Evolutionary conservation across 2,113 vertebrate genomes (phyloP).

Genomic region (Heteronetta atricapilla): DNA sequence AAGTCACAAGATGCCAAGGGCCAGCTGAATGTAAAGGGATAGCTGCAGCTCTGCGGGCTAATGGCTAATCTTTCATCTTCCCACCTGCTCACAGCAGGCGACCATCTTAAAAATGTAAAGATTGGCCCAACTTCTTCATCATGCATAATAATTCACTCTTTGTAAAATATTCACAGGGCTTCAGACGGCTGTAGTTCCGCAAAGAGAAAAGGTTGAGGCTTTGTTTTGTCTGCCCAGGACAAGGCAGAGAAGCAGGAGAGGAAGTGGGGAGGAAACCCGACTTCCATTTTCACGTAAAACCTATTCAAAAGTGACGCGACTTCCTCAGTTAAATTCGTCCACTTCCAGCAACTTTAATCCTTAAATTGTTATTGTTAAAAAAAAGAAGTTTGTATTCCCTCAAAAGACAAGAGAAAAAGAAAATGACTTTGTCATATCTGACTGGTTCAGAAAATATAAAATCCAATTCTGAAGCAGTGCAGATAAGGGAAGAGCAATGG

Average conservation of each 20-base stretch:
- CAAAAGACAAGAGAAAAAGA: conserved; percentile 84
- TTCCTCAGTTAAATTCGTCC: conserved; percentile 51
- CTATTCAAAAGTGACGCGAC: background rate
- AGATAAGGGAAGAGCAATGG: conserved; percentile 88
- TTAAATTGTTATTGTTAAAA: conserved; percentile 65
- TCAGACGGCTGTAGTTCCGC: background rate
- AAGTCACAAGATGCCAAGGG: background rate
- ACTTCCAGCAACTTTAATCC: conserved; percentile 73
- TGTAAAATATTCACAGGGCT: background rate
- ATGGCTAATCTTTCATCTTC: conserved; percentile 46
- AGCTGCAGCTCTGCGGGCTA: background rate
- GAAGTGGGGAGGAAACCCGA: background rate
- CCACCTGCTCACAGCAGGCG: background rate
- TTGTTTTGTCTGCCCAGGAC: background rate
- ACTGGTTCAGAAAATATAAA: conserved; percentile 91
- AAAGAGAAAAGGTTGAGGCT: background rate
- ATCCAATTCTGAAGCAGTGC: conserved; percentile 90
- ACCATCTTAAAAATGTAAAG: background rate
- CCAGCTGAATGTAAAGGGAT: background rate
- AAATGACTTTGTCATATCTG: conserved; percentile 96
- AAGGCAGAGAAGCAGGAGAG: background rate
- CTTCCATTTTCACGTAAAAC: conserved; percentile 12
- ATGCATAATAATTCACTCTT: background rate
- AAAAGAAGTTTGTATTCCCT: conserved; percentile 77
- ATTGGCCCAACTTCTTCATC: background rate